phyloP scores from a whole-genome alignment of 2,797 vertebrate species.

The Atherinosoma microstoma region DNA sequence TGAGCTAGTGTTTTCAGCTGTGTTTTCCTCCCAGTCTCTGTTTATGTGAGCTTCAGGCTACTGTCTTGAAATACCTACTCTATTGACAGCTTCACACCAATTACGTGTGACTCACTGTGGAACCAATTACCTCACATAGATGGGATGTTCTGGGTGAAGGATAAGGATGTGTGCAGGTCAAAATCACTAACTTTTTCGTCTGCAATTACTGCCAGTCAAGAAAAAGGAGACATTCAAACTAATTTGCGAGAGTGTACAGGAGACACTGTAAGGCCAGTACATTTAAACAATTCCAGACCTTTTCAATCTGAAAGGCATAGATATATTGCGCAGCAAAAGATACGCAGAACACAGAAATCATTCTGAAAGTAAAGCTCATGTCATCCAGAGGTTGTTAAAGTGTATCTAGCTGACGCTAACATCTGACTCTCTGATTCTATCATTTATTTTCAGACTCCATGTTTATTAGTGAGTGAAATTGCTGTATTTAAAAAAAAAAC shows the following conservation, averaged over 20 bases:
- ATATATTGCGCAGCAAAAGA: not conserved
- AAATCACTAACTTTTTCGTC: conserved; percentile 57
- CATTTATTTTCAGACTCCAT: not conserved
- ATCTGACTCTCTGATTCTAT: not conserved
- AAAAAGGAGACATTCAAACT: conserved; percentile 30
- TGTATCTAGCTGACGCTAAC: conserved; percentile 4
- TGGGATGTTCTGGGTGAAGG: conserved; percentile 59
- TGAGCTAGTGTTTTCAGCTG: conserved; percentile 13
- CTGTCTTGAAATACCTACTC: conserved; percentile 59
- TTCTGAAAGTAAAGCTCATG: conserved; percentile 5
- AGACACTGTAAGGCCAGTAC: conserved; percentile 5
- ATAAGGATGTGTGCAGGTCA: conserved; percentile 49
- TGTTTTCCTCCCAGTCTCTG: conserved; percentile 31
- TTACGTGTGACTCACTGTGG: conserved; percentile 67
- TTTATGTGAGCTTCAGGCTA: conserved; percentile 34
- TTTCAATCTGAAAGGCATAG: conserved; percentile 4
- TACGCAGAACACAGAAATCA: not conserved
- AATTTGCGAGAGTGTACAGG: conserved; percentile 25
- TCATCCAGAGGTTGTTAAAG: conserved; percentile 10
- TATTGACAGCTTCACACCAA: conserved; percentile 74
- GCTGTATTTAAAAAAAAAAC: not conserved
- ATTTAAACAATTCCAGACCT: not conserved
- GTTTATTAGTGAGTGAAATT: not conserved
- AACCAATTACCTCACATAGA: conserved; percentile 72
- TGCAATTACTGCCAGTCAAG: conserved; percentile 60